phyloP scores from a whole-genome alignment of 2,113 vertebrate species.

The Hydrochoerus hydrochaeris region DNA sequence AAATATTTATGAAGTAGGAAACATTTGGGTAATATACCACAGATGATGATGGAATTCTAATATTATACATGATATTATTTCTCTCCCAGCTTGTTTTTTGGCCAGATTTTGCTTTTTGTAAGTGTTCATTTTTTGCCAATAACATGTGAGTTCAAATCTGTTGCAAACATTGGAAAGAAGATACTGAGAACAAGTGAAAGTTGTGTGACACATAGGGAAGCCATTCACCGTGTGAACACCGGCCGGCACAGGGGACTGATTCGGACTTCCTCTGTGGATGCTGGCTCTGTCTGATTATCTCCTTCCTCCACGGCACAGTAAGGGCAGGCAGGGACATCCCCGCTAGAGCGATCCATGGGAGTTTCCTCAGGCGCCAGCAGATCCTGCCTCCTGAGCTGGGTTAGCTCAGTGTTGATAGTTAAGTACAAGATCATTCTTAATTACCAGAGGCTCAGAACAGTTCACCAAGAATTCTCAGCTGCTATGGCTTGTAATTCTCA shows the following conservation, averaged over 20 bases:
- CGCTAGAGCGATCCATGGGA: neutral
- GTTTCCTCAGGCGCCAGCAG: neutral
- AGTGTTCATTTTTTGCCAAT: neutral
- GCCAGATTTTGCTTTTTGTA: constrained; percentile 46
- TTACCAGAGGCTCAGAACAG: neutral
- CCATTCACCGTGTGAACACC: neutral
- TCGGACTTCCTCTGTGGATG: neutral
- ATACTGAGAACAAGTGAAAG: neutral
- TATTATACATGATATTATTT: constrained; percentile 15
- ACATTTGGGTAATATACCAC: constrained; percentile 41
- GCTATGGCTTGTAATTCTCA: constrained; percentile 35
- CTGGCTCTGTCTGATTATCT: neutral
- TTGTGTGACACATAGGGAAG: neutral
- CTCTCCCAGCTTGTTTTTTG: constrained; percentile 45
- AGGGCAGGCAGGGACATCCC: neutral
- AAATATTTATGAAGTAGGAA: constrained; percentile 43
- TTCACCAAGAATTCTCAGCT: constrained; percentile 7
- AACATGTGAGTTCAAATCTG: neutral
- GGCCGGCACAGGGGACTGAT: neutral
- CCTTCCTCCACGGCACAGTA: neutral
- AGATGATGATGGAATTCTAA: constrained; percentile 47
- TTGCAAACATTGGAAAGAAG: neutral
- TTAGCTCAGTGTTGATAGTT: neutral
- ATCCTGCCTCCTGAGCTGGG: neutral
- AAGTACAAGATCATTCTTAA: neutral